phyloP scores from a whole-genome alignment of 2,888 invertebrate genomes.

The Blera fallax region DNA sequence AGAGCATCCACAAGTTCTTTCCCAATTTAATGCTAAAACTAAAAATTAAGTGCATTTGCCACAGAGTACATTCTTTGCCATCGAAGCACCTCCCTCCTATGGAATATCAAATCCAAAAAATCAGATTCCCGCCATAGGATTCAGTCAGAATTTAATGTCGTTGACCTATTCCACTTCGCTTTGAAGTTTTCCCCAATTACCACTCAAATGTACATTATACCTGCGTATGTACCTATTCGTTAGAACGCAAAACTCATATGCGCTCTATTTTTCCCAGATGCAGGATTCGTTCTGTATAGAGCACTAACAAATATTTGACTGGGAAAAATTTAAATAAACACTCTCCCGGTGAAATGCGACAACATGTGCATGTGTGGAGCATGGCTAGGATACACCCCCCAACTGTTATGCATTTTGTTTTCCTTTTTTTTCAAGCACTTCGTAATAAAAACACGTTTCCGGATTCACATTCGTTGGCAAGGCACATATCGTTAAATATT shows the following conservation, averaged over 20 bases:
- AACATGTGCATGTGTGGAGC: neutral
- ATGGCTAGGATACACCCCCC: neutral
- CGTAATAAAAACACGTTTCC: constrained; percentile 34
- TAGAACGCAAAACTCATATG: constrained; percentile 5
- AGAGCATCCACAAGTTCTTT: no score
- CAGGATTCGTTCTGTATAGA: constrained; percentile 9
- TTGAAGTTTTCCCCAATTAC: constrained; percentile 1
- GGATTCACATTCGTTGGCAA: neutral
- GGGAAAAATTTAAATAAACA: constrained; percentile 30
- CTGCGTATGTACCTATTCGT: neutral
- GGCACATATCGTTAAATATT: constrained; percentile 1
- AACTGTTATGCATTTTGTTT: neutral
- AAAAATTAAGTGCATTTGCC: no score
- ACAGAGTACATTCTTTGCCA: no score
- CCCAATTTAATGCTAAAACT: no score
- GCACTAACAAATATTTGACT: constrained; percentile 28
- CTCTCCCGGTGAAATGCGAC: constrained; percentile 1
- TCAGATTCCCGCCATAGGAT: no score
- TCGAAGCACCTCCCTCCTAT: no score
- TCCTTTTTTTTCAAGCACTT: neutral
- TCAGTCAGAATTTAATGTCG: neutral
- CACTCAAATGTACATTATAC: neutral
- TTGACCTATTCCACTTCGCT: constrained; percentile 6
- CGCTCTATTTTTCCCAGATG: constrained; percentile 1
- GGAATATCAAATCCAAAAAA: no score